A percentile compares a stretch with the other conserved stretches of the same genome.
phyloP scores from a whole-genome alignment of 2,888 invertebrate species.

The Aricia artaxerxes region DNA sequence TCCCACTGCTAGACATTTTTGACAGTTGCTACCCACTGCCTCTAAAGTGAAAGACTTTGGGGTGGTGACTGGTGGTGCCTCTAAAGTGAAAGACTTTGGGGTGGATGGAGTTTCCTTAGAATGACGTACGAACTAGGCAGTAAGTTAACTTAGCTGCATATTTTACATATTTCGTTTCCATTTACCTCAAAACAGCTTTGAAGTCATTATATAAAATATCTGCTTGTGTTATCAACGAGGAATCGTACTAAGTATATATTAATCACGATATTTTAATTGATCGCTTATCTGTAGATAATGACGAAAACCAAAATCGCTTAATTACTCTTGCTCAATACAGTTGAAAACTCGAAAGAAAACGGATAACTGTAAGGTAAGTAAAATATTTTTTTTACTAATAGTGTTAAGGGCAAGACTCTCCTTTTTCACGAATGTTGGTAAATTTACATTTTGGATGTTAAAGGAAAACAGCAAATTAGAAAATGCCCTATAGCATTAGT shows the following conservation, averaged over 20 bases:
- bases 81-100: no score
- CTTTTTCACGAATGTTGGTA: neutral
- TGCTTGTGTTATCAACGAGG: neutral
- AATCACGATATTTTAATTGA: conserved; percentile 15
- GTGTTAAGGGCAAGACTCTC: neutral
- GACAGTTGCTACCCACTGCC: no score
- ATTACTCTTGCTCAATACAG: neutral
- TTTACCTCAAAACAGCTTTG: neutral
- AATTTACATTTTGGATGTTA: neutral
- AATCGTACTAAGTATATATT: neutral
- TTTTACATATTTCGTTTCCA: neutral
- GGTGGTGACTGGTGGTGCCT: no score
- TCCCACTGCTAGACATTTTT: no score
- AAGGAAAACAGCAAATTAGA: no score
- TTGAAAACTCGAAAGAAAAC: conserved; percentile 1
- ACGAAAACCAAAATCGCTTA: conserved; percentile 1
- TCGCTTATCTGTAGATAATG: conserved; percentile 5
- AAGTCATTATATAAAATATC: neutral
- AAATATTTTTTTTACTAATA: neutral
- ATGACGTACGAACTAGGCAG: neutral
- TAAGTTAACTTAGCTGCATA: neutral
- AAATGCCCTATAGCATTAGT: no score
- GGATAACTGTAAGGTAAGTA: conserved; percentile 31
- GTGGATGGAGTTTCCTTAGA: no score
- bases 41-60: no score